phyloP scores from a whole-genome alignment of 2,113 vertebrate species.

The Hepsetus odoe region DNA sequence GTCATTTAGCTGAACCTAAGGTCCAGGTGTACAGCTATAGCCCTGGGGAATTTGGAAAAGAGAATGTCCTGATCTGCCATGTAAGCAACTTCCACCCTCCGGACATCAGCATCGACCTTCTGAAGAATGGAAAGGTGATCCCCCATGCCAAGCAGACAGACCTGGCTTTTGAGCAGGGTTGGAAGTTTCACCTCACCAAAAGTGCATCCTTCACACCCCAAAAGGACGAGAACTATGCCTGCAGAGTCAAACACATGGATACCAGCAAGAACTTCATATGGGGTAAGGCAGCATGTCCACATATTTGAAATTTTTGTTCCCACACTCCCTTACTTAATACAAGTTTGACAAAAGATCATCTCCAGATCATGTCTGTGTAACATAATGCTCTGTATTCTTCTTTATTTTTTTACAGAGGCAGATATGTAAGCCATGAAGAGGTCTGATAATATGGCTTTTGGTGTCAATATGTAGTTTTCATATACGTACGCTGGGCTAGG shows the following conservation, averaged over 20 bases:
- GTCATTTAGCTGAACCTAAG: constrained; percentile 56
- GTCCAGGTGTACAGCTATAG: constrained; percentile 79
- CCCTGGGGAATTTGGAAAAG: accelerated
- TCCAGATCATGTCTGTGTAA: not conserved
- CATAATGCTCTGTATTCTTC: not conserved
- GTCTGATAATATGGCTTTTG: not conserved
- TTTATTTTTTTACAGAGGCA: constrained; percentile 52
- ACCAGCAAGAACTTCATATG: accelerated
- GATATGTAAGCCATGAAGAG: constrained; percentile 47
- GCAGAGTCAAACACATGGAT: constrained; percentile 62
- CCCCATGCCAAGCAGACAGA: constrained; percentile 5
- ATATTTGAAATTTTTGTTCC: not conserved
- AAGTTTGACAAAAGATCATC: not conserved
- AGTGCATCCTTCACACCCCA: constrained; percentile 55
- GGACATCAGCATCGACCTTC: constrained; percentile 67
- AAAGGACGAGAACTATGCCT: accelerated
- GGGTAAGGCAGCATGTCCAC: constrained; percentile 67
- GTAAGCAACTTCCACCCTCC: constrained; percentile 79
- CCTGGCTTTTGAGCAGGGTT: constrained; percentile 79
- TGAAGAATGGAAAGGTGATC: constrained; percentile 57
- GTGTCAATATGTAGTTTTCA: not conserved
- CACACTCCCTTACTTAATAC: not conserved
- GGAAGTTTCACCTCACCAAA: constrained; percentile 81
- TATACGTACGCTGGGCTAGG: not conserved
- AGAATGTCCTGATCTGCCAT: constrained; percentile 80